Base-by-base conservation (phyloP, 1,140 invertebrate genomes). In the Lepidurus packardi region DNA sequence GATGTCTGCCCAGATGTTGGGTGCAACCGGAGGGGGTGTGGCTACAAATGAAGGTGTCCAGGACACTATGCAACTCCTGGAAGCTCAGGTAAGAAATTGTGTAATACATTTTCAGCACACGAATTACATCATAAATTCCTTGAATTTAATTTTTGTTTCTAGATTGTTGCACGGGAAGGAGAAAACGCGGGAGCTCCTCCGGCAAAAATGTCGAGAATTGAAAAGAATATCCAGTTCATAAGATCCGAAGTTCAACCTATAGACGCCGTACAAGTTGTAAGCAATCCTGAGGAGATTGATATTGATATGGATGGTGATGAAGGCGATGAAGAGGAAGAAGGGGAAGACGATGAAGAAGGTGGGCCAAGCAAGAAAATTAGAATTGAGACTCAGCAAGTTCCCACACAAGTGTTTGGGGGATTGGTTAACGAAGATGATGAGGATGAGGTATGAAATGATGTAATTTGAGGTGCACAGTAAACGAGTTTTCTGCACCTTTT, bases 1-100 rank as follows among this genome's bases (percentile, higher is more conserved):
- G 92, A 98, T 99, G 96, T 96, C 96, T 34, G 95, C 96, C 7
- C 96, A 98, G 84, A 98, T 98, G 92, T 87, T 97, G 79, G 93
- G 91, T 81, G 92, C 92, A 25, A 90, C 88, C 16, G 90, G 89
- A 73, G 87, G 92, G 73, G 89, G 81, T 76, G 73, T 90, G 2
- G 89, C 91, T 83, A 86, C 91, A 73, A 89, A 89, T 73, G 89
- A 91, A 73, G 90, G 89, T 47, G 88, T 88, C 81, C 91, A 92
- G 77, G 92, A 95, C 86, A 92, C 92, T 75, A 97, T 97, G 93
- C 88, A 92, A 84, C 89, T 94, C 83, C 84, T 97, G 76, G 94
- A 97, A 84, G 94, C 92, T 16, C 93, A 92, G 85, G 92, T 92
- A 75, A 89, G 90, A 78, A 85, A 87, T 41, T 41, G 34, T 34